Percentiles rank a stretch among this genome's conserved stretches.
phyloP scores from a whole-genome alignment of 2,797 vertebrate species.

The Acipenser ruthenus region DNA sequence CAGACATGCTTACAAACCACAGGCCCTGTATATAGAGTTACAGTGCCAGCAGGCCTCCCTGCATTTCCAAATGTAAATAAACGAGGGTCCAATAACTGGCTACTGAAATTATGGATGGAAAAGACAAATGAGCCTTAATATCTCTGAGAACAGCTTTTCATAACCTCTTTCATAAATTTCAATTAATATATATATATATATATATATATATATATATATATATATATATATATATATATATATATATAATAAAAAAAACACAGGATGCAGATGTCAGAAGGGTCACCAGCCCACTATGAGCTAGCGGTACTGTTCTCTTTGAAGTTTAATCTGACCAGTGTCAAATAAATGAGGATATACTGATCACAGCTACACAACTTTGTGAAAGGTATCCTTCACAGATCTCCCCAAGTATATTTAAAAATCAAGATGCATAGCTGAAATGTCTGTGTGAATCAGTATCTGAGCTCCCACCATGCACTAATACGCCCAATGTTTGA shows the following conservation, averaged over 20 bases:
- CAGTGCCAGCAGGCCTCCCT: neutral
- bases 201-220: no score
- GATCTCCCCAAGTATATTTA: neutral
- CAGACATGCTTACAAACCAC: neutral
- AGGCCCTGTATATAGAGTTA: neutral
- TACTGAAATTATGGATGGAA: neutral
- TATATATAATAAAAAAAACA: no score
- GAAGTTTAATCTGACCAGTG: no score
- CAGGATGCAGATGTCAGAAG: no score
- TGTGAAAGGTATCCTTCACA: no score
- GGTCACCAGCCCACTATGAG: no score
- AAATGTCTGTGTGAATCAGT: neutral
- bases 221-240: no score
- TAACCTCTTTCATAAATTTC: neutral
- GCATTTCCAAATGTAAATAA: slow-evolving; percentile 4
- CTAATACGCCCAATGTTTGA: neutral
- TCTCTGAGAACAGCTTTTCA: neutral
- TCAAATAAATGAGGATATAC: no score
- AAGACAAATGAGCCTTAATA: neutral
- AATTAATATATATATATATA: no score
- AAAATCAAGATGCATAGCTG: neutral
- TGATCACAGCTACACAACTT: no score
- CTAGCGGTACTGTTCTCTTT: no score
- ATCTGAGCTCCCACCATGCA: neutral
- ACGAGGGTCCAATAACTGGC: neutral